Evolutionary conservation across 2,888 invertebrate species (phyloP).

Genomic region (Cordilura impudica): DNA sequence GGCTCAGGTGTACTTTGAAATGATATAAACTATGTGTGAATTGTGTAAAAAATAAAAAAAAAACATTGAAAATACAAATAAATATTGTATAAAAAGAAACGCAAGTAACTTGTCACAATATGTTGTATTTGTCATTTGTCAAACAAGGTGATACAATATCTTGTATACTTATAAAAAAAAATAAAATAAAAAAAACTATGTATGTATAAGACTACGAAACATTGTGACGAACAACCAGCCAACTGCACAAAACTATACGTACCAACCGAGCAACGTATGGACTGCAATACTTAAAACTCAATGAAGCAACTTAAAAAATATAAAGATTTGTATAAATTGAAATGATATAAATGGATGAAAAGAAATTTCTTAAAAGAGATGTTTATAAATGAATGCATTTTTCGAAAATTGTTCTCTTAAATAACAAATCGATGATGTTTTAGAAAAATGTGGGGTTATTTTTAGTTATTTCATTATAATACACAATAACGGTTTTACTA

Average conservation of each 20-base stretch:
- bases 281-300: conserved; percentile 32
- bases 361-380: neutral
- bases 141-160: conserved; percentile 66
- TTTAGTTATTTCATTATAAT: too few relatives aligned
- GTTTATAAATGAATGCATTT: neutral
- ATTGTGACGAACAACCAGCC: neutral
- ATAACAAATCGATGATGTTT: too few relatives aligned
- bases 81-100: conserved; percentile 57
- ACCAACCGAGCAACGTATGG: too few relatives aligned
- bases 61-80: conserved; percentile 7
- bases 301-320: conserved; percentile 28
- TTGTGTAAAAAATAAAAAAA: conserved; percentile 27
- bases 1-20: neutral
- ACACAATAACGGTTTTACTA: too few relatives aligned
- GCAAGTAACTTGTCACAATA: conserved; percentile 77
- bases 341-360: neutral
- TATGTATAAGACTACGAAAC: neutral
- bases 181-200: conserved; percentile 20
- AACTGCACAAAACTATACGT: conserved; percentile 10
- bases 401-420: neutral
- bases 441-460: too few relatives aligned
- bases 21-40: conserved; percentile 32
- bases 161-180: conserved; percentile 29
- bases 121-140: conserved; percentile 77
- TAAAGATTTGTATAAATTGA: conserved; percentile 35